Evolutionary conservation across 2,888 invertebrate species (phyloP), one percentile per base, ranked within the genome.

Genomic region (Cabera pusaria): DNA sequence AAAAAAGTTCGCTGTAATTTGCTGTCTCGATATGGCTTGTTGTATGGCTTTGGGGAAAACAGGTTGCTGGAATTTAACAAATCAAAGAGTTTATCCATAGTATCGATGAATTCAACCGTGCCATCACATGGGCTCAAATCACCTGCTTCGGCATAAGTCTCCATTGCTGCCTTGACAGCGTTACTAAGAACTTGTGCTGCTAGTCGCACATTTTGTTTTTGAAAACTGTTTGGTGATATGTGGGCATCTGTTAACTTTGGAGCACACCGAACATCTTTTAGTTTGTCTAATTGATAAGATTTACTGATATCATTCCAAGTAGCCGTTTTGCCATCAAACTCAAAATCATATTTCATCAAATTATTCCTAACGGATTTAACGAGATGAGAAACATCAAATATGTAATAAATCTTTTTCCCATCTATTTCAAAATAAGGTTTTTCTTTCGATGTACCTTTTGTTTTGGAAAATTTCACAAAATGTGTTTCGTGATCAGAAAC

Each of bases 401-500:
- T 33, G 27, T 36, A 18, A 8, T 23, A 23, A 1, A 23, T 11
- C n/a, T 23, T 23, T 6, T 11, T 5, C n/a, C 23, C 11, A 23
- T 23, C 23, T 11, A 23, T 23, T 6, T 23, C 23, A 11, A 23
- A 23, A 11, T 5, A 31, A 8, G 12, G 8, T 1, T 11, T 3
- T 11, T 23, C 23, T 23, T 23, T 23, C 3, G 23, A 23, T 5
- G 11, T 23, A 10, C 7, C 19, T 9, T 4, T 12, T 24, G 24
- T 4, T 14, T 24, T 14, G 4, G 24, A 24, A 14, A 24, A 24
- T 7, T 12, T 6, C 7, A 24, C 0, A 6, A 24, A 24, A 14
- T 24, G 6, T 24, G 14, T 14, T 6, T 7, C 24, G 6, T 8
- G 20, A 28, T 39, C 28, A 7, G 39, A 40, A 2, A 45, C 41